Conservation (phyloP, 2,888 invertebrate genomes). For the Drosophila infuscata region DNA sequence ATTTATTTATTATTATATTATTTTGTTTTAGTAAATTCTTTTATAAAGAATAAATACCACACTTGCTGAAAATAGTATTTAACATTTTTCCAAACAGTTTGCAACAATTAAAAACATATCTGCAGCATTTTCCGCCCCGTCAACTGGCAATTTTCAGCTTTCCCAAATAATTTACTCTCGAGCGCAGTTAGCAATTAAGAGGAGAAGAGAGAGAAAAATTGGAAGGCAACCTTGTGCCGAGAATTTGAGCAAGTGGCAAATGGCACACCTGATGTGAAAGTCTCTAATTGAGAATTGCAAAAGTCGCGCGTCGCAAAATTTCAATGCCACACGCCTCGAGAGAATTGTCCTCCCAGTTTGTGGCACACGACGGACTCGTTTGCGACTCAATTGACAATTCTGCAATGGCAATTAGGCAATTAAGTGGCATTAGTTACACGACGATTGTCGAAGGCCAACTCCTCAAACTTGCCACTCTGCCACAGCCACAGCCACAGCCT, state of each 20-base stretch:
- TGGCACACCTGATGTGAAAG: conserved; percentile 44
- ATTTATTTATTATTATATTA: not conserved
- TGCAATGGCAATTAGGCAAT: conserved; percentile 70
- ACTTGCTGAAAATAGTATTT: not conserved
- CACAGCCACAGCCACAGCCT: not conserved
- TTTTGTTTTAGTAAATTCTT: not conserved
- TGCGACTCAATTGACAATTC: conserved; percentile 18
- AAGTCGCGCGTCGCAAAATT: conserved; percentile 10
- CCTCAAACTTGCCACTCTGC: not conserved
- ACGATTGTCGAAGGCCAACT: conserved; percentile 56
- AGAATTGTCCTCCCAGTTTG: conserved; percentile 17
- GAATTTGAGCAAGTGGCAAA: conserved; percentile 1
- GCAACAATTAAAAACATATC: not conserved
- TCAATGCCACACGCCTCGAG: conserved; percentile 66
- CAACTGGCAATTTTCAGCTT: not conserved
- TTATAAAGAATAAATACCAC: no score
- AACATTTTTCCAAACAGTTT: not conserved
- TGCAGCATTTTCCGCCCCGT: not conserved
- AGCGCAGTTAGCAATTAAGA: conserved; percentile 29
- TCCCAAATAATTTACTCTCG: not conserved
- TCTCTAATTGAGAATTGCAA: not conserved
- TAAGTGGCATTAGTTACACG: conserved; percentile 66
- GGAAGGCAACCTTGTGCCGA: conserved; percentile 10
- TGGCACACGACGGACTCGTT: conserved; percentile 63
- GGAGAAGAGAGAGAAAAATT: not conserved